A percentile compares a stretch with the other conserved stretches of the same genome.
These are phyloP conservation scores for Caerostris extrusa DNA, from an alignment of 1,140 invertebrate genomes.

Conservation along the genomic window DNA sequence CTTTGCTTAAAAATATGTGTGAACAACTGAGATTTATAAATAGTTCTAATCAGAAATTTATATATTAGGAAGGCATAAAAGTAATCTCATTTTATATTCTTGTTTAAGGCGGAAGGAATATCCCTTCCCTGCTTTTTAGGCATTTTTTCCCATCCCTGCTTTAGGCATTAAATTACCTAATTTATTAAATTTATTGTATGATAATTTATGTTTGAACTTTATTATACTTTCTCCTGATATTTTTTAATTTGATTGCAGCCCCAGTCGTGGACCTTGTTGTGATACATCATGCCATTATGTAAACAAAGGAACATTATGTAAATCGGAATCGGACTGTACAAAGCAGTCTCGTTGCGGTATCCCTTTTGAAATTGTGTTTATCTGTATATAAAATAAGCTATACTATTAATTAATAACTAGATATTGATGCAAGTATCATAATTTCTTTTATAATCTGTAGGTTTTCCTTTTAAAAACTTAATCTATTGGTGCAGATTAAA, in stretches of 20 bases:
- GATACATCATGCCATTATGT: conserved; percentile 90
- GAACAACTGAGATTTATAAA: no score
- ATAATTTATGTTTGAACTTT: background rate
- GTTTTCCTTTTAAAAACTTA: background rate
- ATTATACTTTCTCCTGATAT: background rate
- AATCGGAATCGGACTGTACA: conserved; percentile 93
- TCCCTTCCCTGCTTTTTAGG: no score
- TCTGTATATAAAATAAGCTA: background rate
- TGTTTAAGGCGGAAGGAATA: no score
- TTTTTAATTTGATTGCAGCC: conserved; percentile 84
- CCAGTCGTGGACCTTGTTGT: conserved; percentile 98
- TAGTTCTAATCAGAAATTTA: no score
- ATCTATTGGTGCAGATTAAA: no score
- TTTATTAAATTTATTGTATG: background rate
- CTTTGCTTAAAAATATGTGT: no score
- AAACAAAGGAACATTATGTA: conserved; percentile 84
- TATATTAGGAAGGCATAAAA: no score
- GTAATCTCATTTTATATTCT: no score
- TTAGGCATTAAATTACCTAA: background rate
- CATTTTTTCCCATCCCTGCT: background rate
- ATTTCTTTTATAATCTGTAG: background rate
- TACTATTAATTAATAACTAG: no score
- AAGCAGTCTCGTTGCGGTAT: conserved; percentile 91
- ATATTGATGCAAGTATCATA: background rate
- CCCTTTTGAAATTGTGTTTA: conserved; percentile 81